Evolutionary conservation across 37 sponge, comb jelly and placozoan genomes (phyloP).

Genomic region (Theonella swinhoei): DNA sequence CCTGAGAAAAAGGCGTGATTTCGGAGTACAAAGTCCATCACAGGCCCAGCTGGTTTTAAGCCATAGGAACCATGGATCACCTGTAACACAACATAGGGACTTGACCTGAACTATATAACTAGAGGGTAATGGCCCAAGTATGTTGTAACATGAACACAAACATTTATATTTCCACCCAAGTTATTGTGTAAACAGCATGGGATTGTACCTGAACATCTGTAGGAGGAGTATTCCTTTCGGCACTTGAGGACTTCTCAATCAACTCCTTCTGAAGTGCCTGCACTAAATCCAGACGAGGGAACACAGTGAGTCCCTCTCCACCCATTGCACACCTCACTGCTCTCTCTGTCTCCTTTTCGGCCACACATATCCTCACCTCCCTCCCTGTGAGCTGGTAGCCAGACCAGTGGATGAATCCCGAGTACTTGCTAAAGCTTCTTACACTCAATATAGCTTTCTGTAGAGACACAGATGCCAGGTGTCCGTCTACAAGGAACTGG

Average conservation of each 20-base stretch:
- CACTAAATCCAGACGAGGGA: conserved; percentile 62
- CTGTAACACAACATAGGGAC: conserved; percentile 1
- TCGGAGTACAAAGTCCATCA: conserved; percentile 34
- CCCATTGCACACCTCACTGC: not conserved
- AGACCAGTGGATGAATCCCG: conserved; percentile 76
- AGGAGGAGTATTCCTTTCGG: conserved; percentile 5
- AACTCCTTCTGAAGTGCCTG: conserved; percentile 41
- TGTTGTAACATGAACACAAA: not conserved
- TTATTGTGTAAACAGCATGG: no score
- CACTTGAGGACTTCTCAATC: conserved; percentile 4
- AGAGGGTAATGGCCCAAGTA: not conserved
- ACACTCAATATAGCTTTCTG: conserved; percentile 78
- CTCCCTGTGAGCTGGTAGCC: conserved; percentile 83
- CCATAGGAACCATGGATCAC: conserved; percentile 39
- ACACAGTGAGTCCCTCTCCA: conserved; percentile 1
- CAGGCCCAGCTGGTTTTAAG: conserved; percentile 31
- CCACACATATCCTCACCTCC: conserved; percentile 41
- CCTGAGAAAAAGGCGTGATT: conserved; percentile 38
- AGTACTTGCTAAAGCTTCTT: conserved; percentile 68
- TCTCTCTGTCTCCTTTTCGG: not conserved
- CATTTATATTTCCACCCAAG: no score
- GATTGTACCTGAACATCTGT: conserved; percentile 56
- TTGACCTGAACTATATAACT: not conserved
- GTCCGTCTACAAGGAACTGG: conserved; percentile 71
- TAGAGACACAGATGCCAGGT: conserved; percentile 44